Conservation (phyloP, 2,888 invertebrate genomes). For the Leptura quadrifasciata region DNA sequence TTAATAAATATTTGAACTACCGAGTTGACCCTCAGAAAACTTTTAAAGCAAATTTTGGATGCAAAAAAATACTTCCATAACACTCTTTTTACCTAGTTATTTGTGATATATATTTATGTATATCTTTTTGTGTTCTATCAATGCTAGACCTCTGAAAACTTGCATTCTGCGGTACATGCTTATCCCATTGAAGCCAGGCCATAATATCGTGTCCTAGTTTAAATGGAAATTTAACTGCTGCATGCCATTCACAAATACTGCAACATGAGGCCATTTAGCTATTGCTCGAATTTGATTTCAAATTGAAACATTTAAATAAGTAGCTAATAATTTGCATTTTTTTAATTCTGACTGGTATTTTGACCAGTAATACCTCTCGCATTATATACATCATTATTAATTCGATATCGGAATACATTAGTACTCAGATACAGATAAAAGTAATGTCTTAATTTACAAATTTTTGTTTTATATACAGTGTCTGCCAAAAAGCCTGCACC, state of each 20-base stretch:
- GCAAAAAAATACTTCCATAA: no score
- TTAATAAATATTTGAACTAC: no score
- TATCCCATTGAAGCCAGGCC: neutral
- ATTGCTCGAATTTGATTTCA: neutral
- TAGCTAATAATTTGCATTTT: neutral
- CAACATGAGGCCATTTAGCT: neutral
- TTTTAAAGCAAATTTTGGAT: no score
- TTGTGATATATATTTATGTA: neutral
- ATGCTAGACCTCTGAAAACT: neutral
- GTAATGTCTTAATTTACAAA: no score
- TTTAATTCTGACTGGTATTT: no score
- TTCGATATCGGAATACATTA: no score
- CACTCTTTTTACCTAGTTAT: neutral
- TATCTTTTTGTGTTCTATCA: neutral
- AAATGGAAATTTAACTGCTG: neutral
- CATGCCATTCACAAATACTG: neutral
- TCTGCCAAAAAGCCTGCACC: no score
- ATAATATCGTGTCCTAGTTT: neutral
- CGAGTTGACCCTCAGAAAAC: no score
- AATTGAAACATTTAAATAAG: neutral
- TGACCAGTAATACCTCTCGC: no score
- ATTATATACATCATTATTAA: no score
- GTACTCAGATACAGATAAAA: no score
- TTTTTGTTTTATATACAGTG: no score
- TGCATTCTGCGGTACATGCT: neutral